Conservation (phyloP, 2,888 invertebrate species). For the Orchesella flavescens region DNA sequence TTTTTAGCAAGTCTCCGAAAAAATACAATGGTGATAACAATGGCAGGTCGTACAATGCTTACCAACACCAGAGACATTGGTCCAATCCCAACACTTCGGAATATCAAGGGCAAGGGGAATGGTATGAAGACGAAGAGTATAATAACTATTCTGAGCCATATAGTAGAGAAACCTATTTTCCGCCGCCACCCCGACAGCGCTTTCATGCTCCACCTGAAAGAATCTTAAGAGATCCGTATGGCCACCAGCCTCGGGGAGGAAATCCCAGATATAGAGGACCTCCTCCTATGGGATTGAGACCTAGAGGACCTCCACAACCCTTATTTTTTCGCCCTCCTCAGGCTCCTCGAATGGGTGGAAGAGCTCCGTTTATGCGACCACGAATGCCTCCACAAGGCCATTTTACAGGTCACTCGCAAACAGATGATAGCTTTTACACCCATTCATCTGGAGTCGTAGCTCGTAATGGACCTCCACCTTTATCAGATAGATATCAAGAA, state of each 20-base stretch:
- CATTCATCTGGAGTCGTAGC: background rate
- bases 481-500: background rate
- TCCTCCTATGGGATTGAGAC: conserved; percentile 1
- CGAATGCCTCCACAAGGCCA: conserved; percentile 10
- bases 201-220: conserved; percentile 44
- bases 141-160: background rate
- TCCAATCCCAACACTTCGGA: background rate
- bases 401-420: background rate
- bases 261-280: background rate
- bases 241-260: background rate
- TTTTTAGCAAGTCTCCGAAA: background rate
- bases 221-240: conserved; percentile 50
- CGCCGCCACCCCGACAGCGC: background rate
- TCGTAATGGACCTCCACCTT: background rate
- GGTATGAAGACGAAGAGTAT: background rate
- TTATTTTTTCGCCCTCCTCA: background rate
- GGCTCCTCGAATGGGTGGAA: conserved; percentile 15
- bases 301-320: background rate
- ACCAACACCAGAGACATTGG: background rate
- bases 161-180: conserved; percentile 7
- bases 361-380: conserved; percentile 19
- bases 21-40: background rate
- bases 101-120: background rate
- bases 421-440: background rate
- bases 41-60: no score